Evolutionary conservation across 2,797 vertebrate species (phyloP).

Genomic region (Tragelaphus eurycerus): DNA sequence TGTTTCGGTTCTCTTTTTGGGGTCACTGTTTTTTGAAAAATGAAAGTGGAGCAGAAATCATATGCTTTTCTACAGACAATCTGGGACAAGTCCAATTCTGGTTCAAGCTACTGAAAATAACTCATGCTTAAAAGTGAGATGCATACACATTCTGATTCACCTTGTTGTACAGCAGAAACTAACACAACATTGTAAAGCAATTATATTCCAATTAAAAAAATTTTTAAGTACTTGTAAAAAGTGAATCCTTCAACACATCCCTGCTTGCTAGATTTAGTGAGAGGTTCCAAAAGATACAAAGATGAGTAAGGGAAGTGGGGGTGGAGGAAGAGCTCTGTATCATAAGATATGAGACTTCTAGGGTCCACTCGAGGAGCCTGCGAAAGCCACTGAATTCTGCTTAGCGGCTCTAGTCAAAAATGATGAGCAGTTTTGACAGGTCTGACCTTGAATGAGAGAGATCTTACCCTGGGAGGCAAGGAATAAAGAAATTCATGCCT

Average conservation of each 20-base stretch:
- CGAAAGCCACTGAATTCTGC: neutral
- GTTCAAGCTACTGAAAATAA: conserved; percentile 58
- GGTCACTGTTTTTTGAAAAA: conserved; percentile 55
- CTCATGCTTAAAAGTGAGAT: conserved; percentile 35
- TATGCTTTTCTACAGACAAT: conserved; percentile 47
- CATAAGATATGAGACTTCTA: neutral
- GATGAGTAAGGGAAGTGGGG: neutral
- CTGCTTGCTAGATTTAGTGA: neutral
- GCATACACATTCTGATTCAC: neutral
- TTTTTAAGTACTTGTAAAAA: rapidly evolving
- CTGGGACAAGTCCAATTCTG: conserved; percentile 57
- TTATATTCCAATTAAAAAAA: neutral
- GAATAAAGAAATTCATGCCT: neutral
- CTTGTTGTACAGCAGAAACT: neutral
- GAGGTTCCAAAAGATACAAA: neutral
- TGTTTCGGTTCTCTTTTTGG: conserved; percentile 34
- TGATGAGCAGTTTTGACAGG: neutral
- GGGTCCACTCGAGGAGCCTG: neutral
- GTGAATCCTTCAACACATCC: neutral
- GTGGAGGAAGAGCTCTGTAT: neutral
- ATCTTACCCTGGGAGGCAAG: neutral
- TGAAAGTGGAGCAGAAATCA: conserved; percentile 63
- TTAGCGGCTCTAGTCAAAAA: neutral
- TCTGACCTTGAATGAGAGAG: neutral
- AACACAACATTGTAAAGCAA: neutral